Conservation (phyloP, 2,797 vertebrate species). For the Lepidocolaptes lacrymiger region DNA sequence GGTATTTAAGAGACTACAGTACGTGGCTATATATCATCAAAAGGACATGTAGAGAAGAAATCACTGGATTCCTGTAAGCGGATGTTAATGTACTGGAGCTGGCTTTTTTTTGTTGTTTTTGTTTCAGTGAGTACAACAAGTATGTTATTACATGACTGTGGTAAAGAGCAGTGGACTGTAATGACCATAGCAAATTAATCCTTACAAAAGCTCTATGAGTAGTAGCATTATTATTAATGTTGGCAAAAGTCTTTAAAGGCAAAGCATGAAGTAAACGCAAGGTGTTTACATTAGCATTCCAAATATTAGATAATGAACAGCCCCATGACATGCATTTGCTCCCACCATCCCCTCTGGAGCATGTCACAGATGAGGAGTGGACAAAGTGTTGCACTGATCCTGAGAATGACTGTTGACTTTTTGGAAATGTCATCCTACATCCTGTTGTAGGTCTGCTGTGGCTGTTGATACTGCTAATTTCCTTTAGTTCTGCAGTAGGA, state of each 20-base stretch:
- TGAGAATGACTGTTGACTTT: not conserved
- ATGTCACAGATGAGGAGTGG: not conserved
- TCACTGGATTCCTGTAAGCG: not conserved
- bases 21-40: not conserved
- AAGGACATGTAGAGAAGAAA: not conserved
- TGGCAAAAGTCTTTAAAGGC: conserved; percentile 22
- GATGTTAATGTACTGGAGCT: not conserved
- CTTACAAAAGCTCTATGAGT: conserved; percentile 26
- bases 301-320: not conserved
- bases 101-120: not conserved
- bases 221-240: conserved; percentile 19
- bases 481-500: not conserved
- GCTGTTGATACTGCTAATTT: not conserved
- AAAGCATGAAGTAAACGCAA: conserved; percentile 5
- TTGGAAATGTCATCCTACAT: not conserved
- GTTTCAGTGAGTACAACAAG: not conserved
- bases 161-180: conserved; percentile 2
- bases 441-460: not conserved
- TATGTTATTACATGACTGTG: not conserved
- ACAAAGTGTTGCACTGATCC: not conserved
- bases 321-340: not conserved
- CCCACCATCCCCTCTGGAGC: not conserved
- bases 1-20: not conserved
- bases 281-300: conserved; percentile 2
- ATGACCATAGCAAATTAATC: conserved; percentile 46